A percentile compares a stretch with the other conserved stretches of the same genome.
Conservation (phyloP, 1,140 invertebrate genomes). For the Telenomus remus region DNA sequence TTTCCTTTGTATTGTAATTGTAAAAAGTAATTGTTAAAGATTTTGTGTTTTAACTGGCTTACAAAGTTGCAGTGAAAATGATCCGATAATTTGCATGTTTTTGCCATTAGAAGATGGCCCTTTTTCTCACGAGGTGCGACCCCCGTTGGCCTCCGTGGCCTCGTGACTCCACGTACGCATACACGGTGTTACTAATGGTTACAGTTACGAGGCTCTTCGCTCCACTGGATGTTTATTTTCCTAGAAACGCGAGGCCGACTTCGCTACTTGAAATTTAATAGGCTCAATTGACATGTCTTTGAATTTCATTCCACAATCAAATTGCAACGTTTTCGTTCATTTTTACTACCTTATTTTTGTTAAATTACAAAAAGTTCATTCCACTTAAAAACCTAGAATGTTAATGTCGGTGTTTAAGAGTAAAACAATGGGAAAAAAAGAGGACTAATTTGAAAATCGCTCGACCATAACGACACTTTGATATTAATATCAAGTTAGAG, state of each 20-base stretch:
- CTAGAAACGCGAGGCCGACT: constrained; percentile 46
- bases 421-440: not conserved
- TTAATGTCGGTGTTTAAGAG: no score
- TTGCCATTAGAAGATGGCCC: not conserved
- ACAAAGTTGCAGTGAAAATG: no score
- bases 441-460: constrained; percentile 1
- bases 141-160: constrained; percentile 53
- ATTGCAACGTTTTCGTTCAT: not conserved
- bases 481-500: constrained; percentile 15
- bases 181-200: constrained; percentile 56
- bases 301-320: constrained; percentile 10
- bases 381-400: no score
- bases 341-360: no score
- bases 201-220: constrained; percentile 46
- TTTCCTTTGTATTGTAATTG: not conserved
- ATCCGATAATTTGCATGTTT: not conserved
- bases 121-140: constrained; percentile 56
- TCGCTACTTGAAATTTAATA: constrained; percentile 27
- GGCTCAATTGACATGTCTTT: constrained; percentile 42
- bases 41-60: no score
- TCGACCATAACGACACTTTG: constrained; percentile 10
- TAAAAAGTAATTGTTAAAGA: not conserved
- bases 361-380: no score
- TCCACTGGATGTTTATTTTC: constrained; percentile 50
- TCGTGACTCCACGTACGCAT: constrained; percentile 56